Conservation (phyloP, 2,888 invertebrate genomes). For the Cheilosia scutellata region DNA sequence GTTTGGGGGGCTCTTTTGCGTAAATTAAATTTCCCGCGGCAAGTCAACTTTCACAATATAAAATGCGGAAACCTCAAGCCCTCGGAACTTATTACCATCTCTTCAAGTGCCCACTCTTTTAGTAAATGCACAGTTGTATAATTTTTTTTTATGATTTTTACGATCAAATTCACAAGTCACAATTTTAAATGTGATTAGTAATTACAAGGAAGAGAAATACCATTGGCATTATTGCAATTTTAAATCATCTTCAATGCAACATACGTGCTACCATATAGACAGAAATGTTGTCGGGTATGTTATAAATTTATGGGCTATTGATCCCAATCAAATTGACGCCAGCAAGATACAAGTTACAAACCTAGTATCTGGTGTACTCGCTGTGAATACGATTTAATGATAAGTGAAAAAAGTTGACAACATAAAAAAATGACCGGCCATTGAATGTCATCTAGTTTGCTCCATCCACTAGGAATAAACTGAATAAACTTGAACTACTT, state of each 20-base stretch:
- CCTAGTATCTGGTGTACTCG: not conserved
- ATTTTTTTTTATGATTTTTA: slow-evolving; percentile 1
- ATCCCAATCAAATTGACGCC: slow-evolving; percentile 21
- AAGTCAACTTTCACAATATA: slow-evolving; percentile 34
- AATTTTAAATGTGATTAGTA: slow-evolving; percentile 3
- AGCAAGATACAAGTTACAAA: not conserved
- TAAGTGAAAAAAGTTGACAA: not conserved
- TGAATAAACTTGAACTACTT: slow-evolving; percentile 66
- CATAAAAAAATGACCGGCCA: not conserved
- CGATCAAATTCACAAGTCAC: slow-evolving; percentile 8
- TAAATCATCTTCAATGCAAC: not conserved
- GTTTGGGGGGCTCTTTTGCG: not conserved
- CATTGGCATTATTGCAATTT: slow-evolving; percentile 3
- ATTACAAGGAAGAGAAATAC: slow-evolving; percentile 16
- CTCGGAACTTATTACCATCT: slow-evolving; percentile 17
- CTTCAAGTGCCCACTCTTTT: not conserved
- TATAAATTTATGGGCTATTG: slow-evolving; percentile 38
- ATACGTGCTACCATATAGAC: not conserved
- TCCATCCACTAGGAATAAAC: slow-evolving; percentile 42
- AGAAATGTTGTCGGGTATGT: not conserved
- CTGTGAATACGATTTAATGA: slow-evolving; percentile 19
- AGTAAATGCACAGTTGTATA: too few species aligned
- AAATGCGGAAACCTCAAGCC: slow-evolving; percentile 37
- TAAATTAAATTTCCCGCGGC: not conserved
- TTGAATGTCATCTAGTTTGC: slow-evolving; percentile 36